Evolutionary conservation across 2,797 vertebrate species (phyloP).

Genomic region (Cebuella pygmaea): DNA sequence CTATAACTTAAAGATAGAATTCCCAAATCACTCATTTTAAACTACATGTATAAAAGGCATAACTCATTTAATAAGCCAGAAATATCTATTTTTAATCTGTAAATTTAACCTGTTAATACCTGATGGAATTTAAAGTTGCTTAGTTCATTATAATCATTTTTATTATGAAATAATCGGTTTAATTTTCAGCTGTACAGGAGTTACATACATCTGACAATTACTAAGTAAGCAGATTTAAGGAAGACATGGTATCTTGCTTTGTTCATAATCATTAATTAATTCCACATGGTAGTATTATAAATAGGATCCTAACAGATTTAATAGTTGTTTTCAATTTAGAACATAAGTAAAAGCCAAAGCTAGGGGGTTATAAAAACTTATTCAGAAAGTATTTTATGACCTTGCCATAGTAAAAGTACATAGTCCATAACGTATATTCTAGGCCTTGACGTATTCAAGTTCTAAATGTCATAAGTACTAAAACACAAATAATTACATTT

Average conservation of each 20-base stretch:
- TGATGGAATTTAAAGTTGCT: not conserved
- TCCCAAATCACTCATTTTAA: constrained; percentile 5
- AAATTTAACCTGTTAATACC: not conserved
- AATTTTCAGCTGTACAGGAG: not conserved
- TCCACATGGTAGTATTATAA: not conserved
- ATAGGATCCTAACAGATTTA: not conserved
- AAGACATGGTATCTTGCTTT: not conserved
- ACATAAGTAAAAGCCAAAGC: not conserved
- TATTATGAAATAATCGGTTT: not conserved
- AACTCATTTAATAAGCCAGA: constrained; percentile 8
- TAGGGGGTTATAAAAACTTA: not conserved
- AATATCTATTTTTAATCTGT: constrained; percentile 5
- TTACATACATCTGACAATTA: not conserved
- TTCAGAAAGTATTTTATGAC: constrained; percentile 2
- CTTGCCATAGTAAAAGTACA: not conserved
- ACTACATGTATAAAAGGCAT: not conserved
- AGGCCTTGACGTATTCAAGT: not conserved
- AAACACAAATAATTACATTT: not conserved
- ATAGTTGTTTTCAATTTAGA: not conserved
- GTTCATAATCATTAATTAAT: not conserved
- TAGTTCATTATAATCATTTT: not conserved
- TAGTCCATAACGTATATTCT: not conserved
- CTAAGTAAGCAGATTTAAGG: not conserved
- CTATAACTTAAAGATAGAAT: not conserved
- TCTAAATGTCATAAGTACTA: not conserved